Evolutionary conservation across 2,888 invertebrate genomes (phyloP), one percentile per base, ranked within the genome.

Genomic region (Steinernema hermaphroditum): DNA sequence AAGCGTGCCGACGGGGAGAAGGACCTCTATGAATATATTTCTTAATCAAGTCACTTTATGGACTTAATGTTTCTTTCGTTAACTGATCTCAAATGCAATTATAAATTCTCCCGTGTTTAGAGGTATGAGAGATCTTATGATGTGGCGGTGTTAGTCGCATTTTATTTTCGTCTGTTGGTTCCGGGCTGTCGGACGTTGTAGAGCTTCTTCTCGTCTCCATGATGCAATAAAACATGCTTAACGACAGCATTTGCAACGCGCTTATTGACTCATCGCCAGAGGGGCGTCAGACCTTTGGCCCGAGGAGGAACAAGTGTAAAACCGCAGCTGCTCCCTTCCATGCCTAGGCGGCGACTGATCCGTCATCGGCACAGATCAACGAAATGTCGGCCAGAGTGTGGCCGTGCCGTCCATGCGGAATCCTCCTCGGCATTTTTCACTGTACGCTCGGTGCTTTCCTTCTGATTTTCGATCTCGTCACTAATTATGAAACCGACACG

Each of bases 301-400:
- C n/a, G 46, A 46, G 46, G 46, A 46, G 16, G 46, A 4, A n/a
- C 9, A 37, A 46, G 46, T 46, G 46, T 46, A 27, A 54, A 27
- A 54, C 54, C 54, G 54, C 54, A 54, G 54, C 54, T 22, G 54
- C 54, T 27, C 9, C 22, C 24, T 54, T 54, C 24, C 54, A 54
- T 54, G 54, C 54, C 54, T 27, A 12, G 12, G 49, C 49, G 12
- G 12, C 12, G 49, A 19, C 12, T 37, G 37, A 37, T 37, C 37
- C 12, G 27, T n/a, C 16, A 16, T 46, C 46, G 16, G 4, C 46
- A 46, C 19, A 46, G 46, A 46, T 46, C n/a, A 16, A 4, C 6
- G 32, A 27, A 4, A 96, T 90, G 34, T 95, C 96, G 88, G 96
- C 95, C 37, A 91, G 89, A 82, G 92, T 90, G 43, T 71, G 71